Conservation (phyloP, 2,888 invertebrate species). For the Rotaria magnacalcarata region DNA sequence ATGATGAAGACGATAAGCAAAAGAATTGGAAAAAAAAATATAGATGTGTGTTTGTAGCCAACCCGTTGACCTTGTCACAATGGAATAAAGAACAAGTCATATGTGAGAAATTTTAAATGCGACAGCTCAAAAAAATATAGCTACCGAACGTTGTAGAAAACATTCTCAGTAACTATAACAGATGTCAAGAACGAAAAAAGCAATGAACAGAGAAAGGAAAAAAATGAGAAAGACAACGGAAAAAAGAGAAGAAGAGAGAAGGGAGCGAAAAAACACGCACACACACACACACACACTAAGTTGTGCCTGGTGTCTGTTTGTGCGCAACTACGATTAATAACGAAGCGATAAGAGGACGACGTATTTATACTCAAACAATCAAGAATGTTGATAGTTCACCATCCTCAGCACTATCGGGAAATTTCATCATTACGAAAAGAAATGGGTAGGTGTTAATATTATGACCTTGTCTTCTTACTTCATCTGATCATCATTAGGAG, state of each 20-base stretch:
- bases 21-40: background rate
- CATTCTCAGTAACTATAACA: background rate
- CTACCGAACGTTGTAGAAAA: background rate
- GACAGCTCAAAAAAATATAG: background rate
- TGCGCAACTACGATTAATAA: background rate
- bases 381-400: constrained; percentile 15
- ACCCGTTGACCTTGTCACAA: background rate
- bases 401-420: constrained; percentile 7
- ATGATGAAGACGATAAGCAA: background rate
- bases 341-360: background rate
- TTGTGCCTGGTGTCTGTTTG: background rate
- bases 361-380: background rate
- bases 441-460: constrained; percentile 6
- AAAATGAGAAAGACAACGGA: background rate
- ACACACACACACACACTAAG: background rate
- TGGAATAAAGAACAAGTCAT: background rate
- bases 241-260: background rate
- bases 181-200: background rate
- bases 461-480: background rate
- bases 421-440: constrained; percentile 6
- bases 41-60: background rate
- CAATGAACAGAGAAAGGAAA: background rate
- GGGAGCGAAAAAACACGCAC: background rate
- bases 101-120: background rate
- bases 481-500: background rate